Base-by-base conservation (phyloP, 2,888 invertebrate genomes). In the Pilophorus perplexus region DNA sequence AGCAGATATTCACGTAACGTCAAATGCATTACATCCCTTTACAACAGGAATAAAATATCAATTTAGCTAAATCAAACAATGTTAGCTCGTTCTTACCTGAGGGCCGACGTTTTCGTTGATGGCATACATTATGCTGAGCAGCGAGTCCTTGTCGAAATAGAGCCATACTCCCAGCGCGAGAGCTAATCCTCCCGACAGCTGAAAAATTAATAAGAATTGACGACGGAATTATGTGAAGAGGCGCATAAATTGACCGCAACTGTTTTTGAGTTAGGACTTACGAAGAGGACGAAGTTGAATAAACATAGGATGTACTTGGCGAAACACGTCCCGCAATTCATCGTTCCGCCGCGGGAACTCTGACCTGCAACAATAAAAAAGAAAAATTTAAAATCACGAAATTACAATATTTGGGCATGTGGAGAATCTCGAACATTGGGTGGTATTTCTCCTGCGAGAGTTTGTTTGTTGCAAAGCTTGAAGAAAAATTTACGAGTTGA, bases 251-350 rank as follows among this genome's bases (percentile, higher is more conserved):
- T n/a, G n/a, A n/a, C n/a, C n/a, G n/a, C n/a, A n/a, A n/a, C n/a
- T n/a, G n/a, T n/a, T n/a, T n/a, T n/a, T n/a, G n/a, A n/a, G n/a
- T n/a, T 6, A 8, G 46, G 79, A 86, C 86, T 86, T 80, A 86
- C 86, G 75, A 86, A 86, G 78, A 87, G 85, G 71, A 85, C 76
- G 75, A 87, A 86, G 78, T 87, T 87, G 79, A 87, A 85, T 75
- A 85, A 80, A 78, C 86, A 87, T 68, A 87, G 79, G 72, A 86
- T 80, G 78, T 86, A 87, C 79, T 87, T 87, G 74, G 85, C 85
- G 76, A 85, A 79, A 77, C 82, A 83, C 69, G 85, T 81, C 71
- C 82, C 82, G 73, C 84, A 84, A 76, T 84, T 83, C 80, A 80
- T 80, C 14, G 42, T 65, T 40, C 50, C 54, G 25, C 44, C 42